phyloP scores from a whole-genome alignment of 2,113 vertebrate genomes.

The Aphelocoma coerulescens region DNA sequence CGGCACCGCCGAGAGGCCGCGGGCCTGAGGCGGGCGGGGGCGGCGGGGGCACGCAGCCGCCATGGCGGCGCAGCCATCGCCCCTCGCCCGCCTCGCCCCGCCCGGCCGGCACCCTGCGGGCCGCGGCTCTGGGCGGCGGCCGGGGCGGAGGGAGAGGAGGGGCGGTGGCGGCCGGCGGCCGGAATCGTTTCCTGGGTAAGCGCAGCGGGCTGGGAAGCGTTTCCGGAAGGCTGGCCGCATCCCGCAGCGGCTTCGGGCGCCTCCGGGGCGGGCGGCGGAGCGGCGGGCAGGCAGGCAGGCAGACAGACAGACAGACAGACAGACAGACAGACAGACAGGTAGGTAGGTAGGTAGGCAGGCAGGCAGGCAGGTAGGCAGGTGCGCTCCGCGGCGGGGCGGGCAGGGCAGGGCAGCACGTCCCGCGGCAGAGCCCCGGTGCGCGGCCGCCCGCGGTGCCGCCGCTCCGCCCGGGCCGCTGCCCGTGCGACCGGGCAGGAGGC shows the following conservation, averaged over 20 bases:
- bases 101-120: neutral
- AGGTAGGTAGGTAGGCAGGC: neutral
- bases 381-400: neutral
- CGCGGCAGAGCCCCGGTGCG: neutral
- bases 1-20: neutral
- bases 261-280: neutral
- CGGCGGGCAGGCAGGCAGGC: neutral
- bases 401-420: too few species aligned
- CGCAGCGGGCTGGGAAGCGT: neutral
- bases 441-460: neutral
- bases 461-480: neutral
- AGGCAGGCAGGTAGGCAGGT: neutral
- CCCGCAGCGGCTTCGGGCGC: conserved; percentile 48
- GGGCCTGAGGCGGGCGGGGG: accelerated
- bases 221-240: conserved; percentile 66
- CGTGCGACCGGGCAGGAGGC: neutral
- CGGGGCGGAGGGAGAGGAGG: neutral
- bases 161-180: neutral
- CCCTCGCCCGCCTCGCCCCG: neutral
- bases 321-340: neutral
- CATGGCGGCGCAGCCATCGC: neutral
- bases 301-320: too few species aligned
- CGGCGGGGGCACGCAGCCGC: neutral
- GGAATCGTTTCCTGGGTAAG: conserved; percentile 61
- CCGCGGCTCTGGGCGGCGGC: neutral